Evolutionary conservation across 1,140 invertebrate species (phyloP).

Genomic region (Anastrepha obliqua): DNA sequence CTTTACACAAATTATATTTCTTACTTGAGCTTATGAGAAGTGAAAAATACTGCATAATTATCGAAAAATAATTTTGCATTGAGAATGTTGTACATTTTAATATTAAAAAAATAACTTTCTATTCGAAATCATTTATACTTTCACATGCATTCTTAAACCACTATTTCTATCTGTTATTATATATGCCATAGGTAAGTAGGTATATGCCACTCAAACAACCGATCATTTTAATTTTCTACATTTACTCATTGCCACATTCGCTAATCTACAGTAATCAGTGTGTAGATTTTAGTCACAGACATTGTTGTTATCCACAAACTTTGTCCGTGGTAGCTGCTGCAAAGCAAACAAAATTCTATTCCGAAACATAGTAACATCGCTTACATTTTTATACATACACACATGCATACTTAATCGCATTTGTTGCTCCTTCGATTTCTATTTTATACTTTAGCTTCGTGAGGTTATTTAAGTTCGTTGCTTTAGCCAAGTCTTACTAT

Average conservation of each 20-base stretch:
- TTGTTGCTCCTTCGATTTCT: not conserved
- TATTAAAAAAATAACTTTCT: too few species aligned
- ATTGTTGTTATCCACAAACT: not conserved
- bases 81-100: too few species aligned
- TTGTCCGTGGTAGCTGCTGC: not conserved
- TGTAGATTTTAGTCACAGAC: not conserved
- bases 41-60: too few species aligned
- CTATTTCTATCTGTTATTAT: too few species aligned
- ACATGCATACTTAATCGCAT: not conserved
- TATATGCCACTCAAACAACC: not conserved
- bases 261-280: slow-evolving; percentile 17
- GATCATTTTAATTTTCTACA: not conserved
- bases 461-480: slow-evolving; percentile 24
- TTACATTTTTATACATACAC: not conserved
- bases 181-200: too few species aligned
- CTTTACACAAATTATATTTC: too few species aligned
- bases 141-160: too few species aligned
- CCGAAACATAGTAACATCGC: not conserved
- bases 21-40: too few species aligned
- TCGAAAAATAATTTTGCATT: too few species aligned
- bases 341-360: not conserved
- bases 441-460: not conserved
- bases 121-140: too few species aligned
- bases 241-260: not conserved
- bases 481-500: slow-evolving; percentile 12